Evolutionary conservation across 2,888 invertebrate genomes (phyloP), one percentile per base, ranked within the genome.

Genomic region (Eumacrocentrus americanus): DNA sequence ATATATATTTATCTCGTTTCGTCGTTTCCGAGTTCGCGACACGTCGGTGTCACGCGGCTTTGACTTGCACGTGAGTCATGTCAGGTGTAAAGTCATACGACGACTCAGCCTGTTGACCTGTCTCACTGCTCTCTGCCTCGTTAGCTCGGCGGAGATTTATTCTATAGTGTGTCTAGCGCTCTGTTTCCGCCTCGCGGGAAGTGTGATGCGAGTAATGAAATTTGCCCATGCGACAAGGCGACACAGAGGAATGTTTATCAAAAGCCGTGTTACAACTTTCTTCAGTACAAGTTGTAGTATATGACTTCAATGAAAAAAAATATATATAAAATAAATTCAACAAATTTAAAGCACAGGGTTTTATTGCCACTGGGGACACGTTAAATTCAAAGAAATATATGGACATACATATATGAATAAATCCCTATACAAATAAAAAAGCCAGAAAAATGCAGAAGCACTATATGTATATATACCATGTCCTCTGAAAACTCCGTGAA

Each of bases 111-210:
- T 42, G 16, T 44, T 12, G 38, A 25, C 7, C 53, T 53, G 40
- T 42, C 53, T 53, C 23, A 9, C 18, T 23, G 38, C 25, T 23
- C 18, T 23, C 23, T 18, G 34, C 44, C 54, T 54, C 42, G 54
- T 54, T 54, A 54, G 44, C 20, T 25, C 18, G 11, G 18, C 29
- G 20, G 44, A 54, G 44, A 54, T 54, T 54, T 54, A 54, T 54
- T 42, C 20, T 12, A 11, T 18, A 25, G 20, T 54, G 20, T 20
- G 34, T 44, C 29, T 34, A 29, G 12, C 25, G 34, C 12, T n/a
- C 29, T 29, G 34, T 54, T 54, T 54, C 18, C 40, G 37, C 22
- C 9, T 14, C 11, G 40, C 14, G n/a, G n/a, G n/a, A 40, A 38
- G 16, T 14, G 16, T n/a, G 20, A 42, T 44, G 20, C 18, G 29